Evolutionary conservation across 2,888 invertebrate genomes (phyloP), one percentile per base, ranked within the genome.

Genomic region (Listrodromus nycthemerus): DNA sequence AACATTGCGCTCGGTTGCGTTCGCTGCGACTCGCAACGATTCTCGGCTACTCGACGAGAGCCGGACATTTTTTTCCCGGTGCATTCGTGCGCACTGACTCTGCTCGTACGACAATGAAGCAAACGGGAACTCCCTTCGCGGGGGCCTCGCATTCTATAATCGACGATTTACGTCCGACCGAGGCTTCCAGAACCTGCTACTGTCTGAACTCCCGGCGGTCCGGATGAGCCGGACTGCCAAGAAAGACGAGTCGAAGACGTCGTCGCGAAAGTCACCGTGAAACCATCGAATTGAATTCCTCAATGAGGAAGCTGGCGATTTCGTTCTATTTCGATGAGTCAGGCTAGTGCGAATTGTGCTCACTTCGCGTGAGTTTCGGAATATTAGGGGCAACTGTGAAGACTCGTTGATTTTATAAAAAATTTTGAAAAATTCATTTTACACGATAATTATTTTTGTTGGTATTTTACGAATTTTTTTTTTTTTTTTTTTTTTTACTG

Each of bases 231-330:
- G 21, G 67, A 37, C 65, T 33, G 76, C 65, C 37, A 63, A 41
- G 65, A 50, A 74, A 82, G 73, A 75, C 67, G 82, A 80, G 82
- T 73, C 69, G 67, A 71, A 84, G 77, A 74, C 75, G 84, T 78
- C 86, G 84, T 83, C 71, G 87, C 87, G 87, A 16, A 2, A 10
- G 89, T 89, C 89, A 88, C 90, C 86, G 86, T 87, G 85, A 89
- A 91, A 90, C 89, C 91, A 91, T 89, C 90, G 90, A 87, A 89
- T 90, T 91, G 91, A 89, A 91, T 90, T 30, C 4, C 30, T 30
- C 30, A 3, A 5, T 30, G 30, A 30, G 6, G 30, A 6, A 30
- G 30, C 30, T 30, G 30, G 30, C 30, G 30, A n/a, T n/a, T n/a
- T n/a, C n/a, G n/a, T n/a, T n/a, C n/a, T n/a, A n/a, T n/a, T n/a